Evolutionary conservation across 2,113 vertebrate genomes (phyloP), one percentile per base, ranked within the genome.

Genomic region (Dissostichus mawsoni): DNA sequence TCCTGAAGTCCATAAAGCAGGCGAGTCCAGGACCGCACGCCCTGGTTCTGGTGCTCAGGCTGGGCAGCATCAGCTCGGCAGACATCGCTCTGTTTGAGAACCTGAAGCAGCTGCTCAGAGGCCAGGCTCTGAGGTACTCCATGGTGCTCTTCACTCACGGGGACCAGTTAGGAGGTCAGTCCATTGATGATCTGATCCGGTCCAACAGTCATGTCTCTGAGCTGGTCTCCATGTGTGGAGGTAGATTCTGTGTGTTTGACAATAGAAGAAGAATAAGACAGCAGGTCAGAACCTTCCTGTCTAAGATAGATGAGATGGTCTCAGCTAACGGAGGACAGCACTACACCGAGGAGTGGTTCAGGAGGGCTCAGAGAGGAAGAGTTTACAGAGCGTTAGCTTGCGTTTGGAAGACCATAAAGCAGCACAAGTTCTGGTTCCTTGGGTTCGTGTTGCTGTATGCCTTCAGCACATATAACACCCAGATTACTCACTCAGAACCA

Each of bases 101-200:
- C 0, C 13, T 78, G 0, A 2, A 23, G 1, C 14, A 8, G 8
- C 58, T 78, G 8, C 68, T 78, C 16, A 8, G 11, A 0, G 36
- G 11, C 0, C 23, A 59, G 2, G 20, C 47, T 0, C 0, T 2
- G 2, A 69, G 51, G 3, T 65, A 74, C 17, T 17, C 13, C 0
- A 53, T 74, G 63, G 59, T 82, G 0, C 52, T 82, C 0, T 78
- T 86, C 23, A 86, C 83, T 8, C 48, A 82, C 2, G 75, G 64
- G 58, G 74, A 81, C 3, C 0, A 55, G 11, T 47, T 86, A 2
- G 9, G 7, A 8, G 52, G 3, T 5, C 51, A 11, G 16, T 8
- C 10, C 10, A 18, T 86, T 0, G 0, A 14, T 0, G 25, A 20
- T 1, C 0, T 48, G 36, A 62, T 82, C 36, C 0, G 11, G 4